Evolutionary conservation across 2,888 invertebrate species (phyloP).

Genomic region (Mactromeris polynyma): DNA sequence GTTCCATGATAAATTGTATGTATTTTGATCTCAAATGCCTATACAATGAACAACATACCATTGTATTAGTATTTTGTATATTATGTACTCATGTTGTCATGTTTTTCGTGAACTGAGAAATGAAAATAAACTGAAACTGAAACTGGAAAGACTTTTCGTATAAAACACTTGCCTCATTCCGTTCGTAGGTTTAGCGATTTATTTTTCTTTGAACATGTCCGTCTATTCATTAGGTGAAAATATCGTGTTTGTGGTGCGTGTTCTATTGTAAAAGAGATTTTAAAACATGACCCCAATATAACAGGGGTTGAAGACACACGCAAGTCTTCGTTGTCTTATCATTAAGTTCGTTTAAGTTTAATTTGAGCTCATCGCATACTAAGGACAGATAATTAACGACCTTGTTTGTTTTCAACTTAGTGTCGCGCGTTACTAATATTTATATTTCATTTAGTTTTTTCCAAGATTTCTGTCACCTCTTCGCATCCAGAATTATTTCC

Average conservation of each 20-base stretch:
- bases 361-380: neutral
- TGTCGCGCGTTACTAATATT: neutral
- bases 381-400: neutral
- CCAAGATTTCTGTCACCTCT: neutral
- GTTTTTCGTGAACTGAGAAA: too few relatives aligned
- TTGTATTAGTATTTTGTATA: too few relatives aligned
- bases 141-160: too few relatives aligned
- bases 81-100: too few relatives aligned
- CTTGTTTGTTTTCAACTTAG: neutral
- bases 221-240: too few relatives aligned
- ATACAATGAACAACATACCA: too few relatives aligned
- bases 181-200: too few relatives aligned
- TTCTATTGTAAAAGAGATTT: neutral
- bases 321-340: neutral
- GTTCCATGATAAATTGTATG: too few relatives aligned
- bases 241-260: neutral
- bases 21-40: too few relatives aligned
- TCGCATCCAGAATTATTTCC: neutral
- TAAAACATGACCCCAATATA: neutral
- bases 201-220: too few relatives aligned
- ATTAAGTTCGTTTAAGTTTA: neutral
- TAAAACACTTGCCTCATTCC: too few relatives aligned
- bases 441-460: neutral
- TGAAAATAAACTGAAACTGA: too few relatives aligned
- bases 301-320: neutral